Percentiles rank a stretch among this genome's conserved stretches.
Evolutionary conservation across 2,113 vertebrate species (phyloP).

Genomic region (Cryptomyrus ogoouensis): DNA sequence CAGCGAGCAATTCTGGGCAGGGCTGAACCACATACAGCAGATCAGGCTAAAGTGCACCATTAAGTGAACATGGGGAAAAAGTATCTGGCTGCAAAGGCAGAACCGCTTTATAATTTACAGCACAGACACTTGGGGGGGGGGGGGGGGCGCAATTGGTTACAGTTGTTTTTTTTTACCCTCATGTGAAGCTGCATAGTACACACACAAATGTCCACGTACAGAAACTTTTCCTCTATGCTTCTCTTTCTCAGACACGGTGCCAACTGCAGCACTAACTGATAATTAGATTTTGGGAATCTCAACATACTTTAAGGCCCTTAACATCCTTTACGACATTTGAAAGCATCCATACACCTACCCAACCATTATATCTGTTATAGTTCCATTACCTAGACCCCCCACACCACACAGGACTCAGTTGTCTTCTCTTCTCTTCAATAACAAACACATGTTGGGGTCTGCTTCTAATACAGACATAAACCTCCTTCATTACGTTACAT

Average conservation of each 20-base stretch:
- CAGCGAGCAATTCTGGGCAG: slow-evolving; percentile 59
- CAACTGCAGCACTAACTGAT: background rate
- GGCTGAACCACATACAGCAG: slow-evolving; percentile 58
- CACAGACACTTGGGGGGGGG: slow-evolving; percentile 45
- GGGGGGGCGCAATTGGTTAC: slow-evolving; percentile 30
- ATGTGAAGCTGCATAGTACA: slow-evolving; percentile 47
- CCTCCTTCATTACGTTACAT: background rate
- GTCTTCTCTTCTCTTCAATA: background rate
- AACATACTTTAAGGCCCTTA: background rate
- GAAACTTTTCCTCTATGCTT: background rate
- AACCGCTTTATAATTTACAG: slow-evolving; percentile 58
- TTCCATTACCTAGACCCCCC: background rate
- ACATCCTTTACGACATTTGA: background rate
- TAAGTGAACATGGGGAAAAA: slow-evolving; percentile 64
- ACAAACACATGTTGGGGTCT: background rate
- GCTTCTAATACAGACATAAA: background rate
- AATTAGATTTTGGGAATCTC: background rate
- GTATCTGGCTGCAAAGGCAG: slow-evolving; percentile 53
- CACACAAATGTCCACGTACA: slow-evolving; percentile 37
- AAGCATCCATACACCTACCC: background rate
- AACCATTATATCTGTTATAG: background rate
- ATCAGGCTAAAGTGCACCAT: slow-evolving; percentile 55
- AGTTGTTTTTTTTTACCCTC: slow-evolving; percentile 44
- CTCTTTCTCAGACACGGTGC: background rate
- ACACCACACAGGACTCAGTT: background rate